Evolutionary conservation across 2,888 invertebrate species (phyloP).

Genomic region (Nomada ruficornis): DNA sequence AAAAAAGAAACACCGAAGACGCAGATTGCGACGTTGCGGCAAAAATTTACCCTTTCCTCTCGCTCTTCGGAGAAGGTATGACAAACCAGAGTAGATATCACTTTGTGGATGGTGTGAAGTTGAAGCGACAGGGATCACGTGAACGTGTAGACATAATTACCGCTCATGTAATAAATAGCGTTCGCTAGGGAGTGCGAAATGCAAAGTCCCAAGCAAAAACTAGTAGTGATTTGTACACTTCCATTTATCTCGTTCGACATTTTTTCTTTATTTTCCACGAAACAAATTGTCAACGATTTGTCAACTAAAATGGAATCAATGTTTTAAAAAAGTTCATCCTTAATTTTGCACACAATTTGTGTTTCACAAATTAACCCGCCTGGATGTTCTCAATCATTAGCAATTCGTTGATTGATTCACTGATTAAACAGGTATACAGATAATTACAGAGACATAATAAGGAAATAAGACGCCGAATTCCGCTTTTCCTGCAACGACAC

Average conservation of each 20-base stretch:
- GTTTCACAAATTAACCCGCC: too few species aligned
- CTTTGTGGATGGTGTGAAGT: neutral
- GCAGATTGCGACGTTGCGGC: neutral
- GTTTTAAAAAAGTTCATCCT: too few species aligned
- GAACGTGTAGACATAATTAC: neutral
- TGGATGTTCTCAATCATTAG: too few species aligned
- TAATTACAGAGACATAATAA: neutral
- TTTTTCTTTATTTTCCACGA: neutral
- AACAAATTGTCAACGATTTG: too few species aligned
- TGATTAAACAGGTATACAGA: too few species aligned
- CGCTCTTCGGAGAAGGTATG: neutral
- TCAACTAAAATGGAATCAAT: too few species aligned
- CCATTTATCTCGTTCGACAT: too few species aligned
- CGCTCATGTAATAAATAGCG: slow-evolving; percentile 27
- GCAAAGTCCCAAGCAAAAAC: slow-evolving; percentile 19
- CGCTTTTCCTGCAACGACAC: neutral
- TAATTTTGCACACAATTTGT: too few species aligned
- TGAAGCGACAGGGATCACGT: slow-evolving; percentile 23
- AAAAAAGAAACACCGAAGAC: neutral
- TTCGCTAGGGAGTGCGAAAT: slow-evolving; percentile 42
- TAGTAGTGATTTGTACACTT: neutral
- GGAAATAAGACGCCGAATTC: neutral
- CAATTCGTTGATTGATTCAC: too few species aligned
- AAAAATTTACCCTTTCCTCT: neutral
- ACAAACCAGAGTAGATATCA: too few species aligned